Base-by-base conservation (phyloP, 2,888 invertebrate species). In the Eupithecia inturbata region DNA sequence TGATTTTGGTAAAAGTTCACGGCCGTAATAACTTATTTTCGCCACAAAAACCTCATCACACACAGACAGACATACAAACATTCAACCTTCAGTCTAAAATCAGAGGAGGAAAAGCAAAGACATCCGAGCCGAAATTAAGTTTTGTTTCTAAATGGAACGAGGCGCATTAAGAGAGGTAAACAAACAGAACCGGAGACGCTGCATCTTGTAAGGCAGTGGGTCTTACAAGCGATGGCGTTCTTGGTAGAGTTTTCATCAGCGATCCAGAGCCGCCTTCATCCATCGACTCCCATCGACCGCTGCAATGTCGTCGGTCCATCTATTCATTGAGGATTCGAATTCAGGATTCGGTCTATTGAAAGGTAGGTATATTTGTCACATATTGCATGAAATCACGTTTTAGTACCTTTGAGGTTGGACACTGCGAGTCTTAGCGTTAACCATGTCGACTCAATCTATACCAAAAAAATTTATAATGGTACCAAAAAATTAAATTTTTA, bases 81-180 rank as follows among this genome's bases (percentile, higher is more conserved):
- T 6, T 31, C 2, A 62, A 31, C 62, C 62, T 62, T 62, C 31
- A 31, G 31, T 16, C 28, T 31, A 62, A 31, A 31, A 31, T 31
- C 62, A 62, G 31, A 31, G 31, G 62, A 19, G 36, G 64, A 33
- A n/a, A 73, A 64, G 70, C 66, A 68, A 73, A 75, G 77, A 76
- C 74, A 68, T 73, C 71, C 70, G 68, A 75, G 75, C 64, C 77
- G 71, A 78, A 79, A 79, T 78, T 74, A 79, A 77, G 79, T 79
- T 79, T 77, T 68, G 78, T 77, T 72, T 22, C 68, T 39, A 78
- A 78, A 69, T 77, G 72, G 78, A 75, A 72, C 77, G 76, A 62
- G 71, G 75, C 78, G 72, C 71, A 79, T 79, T 80, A 80, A 80
- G 75, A 70, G 79, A 77, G 75, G 78, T 78, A 78, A 80, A 80